Evolutionary conservation across 2,888 invertebrate species (phyloP).

Genomic region (Orchestes rusci): DNA sequence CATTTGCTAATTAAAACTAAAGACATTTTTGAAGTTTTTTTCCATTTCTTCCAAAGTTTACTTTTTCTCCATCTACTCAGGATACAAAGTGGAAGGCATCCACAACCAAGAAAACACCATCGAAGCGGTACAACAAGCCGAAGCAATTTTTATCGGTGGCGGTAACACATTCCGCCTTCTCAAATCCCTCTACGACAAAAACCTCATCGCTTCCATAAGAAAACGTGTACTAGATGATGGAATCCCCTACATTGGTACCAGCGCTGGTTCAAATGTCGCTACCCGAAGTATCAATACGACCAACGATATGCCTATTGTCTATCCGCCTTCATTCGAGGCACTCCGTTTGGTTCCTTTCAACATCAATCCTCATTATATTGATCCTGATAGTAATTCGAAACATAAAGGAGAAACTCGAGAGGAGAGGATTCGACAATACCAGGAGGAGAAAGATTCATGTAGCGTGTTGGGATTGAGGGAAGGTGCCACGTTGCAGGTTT

Average conservation of each 20-base stretch:
- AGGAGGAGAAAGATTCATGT: constrained; percentile 51
- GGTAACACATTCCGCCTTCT: constrained; percentile 74
- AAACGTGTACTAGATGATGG: constrained; percentile 56
- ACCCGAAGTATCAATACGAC: constrained; percentile 74
- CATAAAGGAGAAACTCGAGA: constrained; percentile 78
- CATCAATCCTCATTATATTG: constrained; percentile 79
- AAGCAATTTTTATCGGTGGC: constrained; percentile 72
- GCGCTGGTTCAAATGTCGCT: constrained; percentile 73
- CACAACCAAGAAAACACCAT: constrained; percentile 54
- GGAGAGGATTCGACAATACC: constrained; percentile 62
- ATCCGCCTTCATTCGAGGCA: constrained; percentile 66
- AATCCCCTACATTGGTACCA: constrained; percentile 67
- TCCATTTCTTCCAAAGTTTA: constrained; percentile 1
- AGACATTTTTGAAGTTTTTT: constrained; percentile 1
- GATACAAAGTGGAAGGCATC: constrained; percentile 57
- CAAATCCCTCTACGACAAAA: constrained; percentile 60
- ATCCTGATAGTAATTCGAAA: constrained; percentile 51
- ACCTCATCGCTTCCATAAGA: constrained; percentile 57
- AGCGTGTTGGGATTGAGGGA: constrained; percentile 67
- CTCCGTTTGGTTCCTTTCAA: constrained; percentile 71
- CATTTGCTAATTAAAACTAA: neutral
- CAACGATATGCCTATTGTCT: constrained; percentile 84
- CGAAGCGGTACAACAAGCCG: constrained; percentile 52
- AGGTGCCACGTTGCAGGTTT: constrained; percentile 58
- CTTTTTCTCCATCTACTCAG: constrained; percentile 30